These are phyloP conservation scores for Trichomycterus rosablanca DNA, from an alignment of 2,113 vertebrate genomes.

Conservation along the genomic window DNA sequence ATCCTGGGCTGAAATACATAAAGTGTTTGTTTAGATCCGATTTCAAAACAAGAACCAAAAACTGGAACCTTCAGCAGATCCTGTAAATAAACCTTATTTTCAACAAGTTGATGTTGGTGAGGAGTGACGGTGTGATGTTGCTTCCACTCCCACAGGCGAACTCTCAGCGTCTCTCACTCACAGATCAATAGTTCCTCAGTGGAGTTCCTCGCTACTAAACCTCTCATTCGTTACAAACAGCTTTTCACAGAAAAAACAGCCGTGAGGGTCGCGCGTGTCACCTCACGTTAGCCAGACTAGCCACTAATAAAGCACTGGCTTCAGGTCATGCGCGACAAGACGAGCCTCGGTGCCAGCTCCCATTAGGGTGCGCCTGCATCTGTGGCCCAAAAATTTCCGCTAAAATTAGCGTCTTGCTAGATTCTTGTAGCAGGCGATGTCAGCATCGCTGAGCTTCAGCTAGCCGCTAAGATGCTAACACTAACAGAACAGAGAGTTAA, in stretches of 20 bases:
- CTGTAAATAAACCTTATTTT: too few species aligned
- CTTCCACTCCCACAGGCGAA: too few species aligned
- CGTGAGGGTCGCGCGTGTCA: slow-evolving; percentile 73
- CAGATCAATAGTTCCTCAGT: slow-evolving; percentile 69
- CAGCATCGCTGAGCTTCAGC: slow-evolving; percentile 77
- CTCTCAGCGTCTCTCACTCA: slow-evolving; percentile 9
- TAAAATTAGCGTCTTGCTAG: slow-evolving; percentile 84
- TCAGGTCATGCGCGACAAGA: slow-evolving; percentile 77
- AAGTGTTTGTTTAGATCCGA: too few species aligned
- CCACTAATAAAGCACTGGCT: slow-evolving; percentile 82
- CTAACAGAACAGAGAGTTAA: too few species aligned
- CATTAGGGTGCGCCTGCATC: slow-evolving; percentile 81
- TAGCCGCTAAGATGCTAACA: slow-evolving; percentile 47
- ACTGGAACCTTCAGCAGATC: too few species aligned
- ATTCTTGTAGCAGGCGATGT: slow-evolving; percentile 75
- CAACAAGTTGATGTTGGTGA: too few species aligned
- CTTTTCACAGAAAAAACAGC: slow-evolving; percentile 63
- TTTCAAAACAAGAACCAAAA: too few species aligned
- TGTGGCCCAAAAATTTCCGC: slow-evolving; percentile 84
- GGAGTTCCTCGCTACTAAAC: slow-evolving; percentile 63
- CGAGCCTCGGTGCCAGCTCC: slow-evolving; percentile 78
- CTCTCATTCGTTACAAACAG: slow-evolving; percentile 73
- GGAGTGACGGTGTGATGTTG: too few species aligned
- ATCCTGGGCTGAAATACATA: too few species aligned
- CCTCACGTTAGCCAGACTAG: slow-evolving; percentile 72